Evolutionary conservation across 2,888 invertebrate species (phyloP), one percentile per base, ranked within the genome.

Genomic region (Thymelicus sylvestris): DNA sequence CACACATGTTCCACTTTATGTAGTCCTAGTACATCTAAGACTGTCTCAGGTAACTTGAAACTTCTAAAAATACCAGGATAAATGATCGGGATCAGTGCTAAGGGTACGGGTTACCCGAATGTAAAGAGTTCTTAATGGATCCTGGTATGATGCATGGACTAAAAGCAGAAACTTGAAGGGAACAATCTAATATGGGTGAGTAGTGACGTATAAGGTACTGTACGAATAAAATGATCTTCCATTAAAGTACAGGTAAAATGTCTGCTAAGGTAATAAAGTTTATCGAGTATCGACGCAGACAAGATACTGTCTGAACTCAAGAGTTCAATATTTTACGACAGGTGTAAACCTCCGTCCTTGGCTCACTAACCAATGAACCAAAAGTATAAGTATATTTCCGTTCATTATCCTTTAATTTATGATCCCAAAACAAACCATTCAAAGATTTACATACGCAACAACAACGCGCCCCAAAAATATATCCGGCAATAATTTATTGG

Each of bases 41-140:
- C 24, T 7, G 15, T 63, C 31, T 38, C 57, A 48, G 38, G 55
- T 68, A 62, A 38, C 61, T 57, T 44, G 67, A 67, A 66, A 61
- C 66, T 44, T 72, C 73, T 73, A 73, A 74, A 77, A 76, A 77
- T 75, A 48, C 63, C 63, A 57, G 76, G 77, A 77, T 77, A 75
- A 76, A 77, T 74, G 75, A 75, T 71, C 55, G 24, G 63, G 8
- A 63, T n/a, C 15, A 38, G 44, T 57, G 57, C 31, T 31, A 66
- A 10, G 39, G 47, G 4, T 47, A 50, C 48, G 63, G 10, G 19
- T 38, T 48, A 63, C 50, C 41, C 38, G 12, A 15, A 63, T 63
- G 38, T n/a, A 60, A 39, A 41, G 39, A 60, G 39, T 10, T n/a
- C n/a, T 13, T 63, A 63, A 63, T 63, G 63, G 63, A 63, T 63